phyloP scores from a whole-genome alignment of 64 coral and sea anemone genomes.

The Dendrophyllia cribrosa region DNA sequence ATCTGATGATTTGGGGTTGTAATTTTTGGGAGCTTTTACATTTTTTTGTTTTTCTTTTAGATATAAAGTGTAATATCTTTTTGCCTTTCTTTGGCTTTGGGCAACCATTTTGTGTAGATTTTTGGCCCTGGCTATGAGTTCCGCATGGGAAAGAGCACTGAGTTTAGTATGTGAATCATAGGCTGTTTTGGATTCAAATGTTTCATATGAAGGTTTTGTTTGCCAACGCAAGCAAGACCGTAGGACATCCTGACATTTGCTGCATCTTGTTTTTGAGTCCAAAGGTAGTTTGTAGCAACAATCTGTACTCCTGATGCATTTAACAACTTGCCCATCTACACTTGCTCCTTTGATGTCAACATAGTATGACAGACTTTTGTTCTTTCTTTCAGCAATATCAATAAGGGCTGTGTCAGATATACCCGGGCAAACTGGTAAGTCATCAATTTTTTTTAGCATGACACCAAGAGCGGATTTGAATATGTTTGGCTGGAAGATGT shows the following conservation, averaged over 20 bases:
- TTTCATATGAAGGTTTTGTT: background rate
- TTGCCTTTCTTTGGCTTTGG: no score
- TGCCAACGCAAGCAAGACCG: background rate
- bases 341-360: background rate
- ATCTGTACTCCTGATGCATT: background rate
- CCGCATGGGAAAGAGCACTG: background rate
- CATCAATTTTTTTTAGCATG: background rate
- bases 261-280: background rate
- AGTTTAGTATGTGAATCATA: background rate
- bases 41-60: background rate
- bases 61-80: slow-evolving; percentile 1
- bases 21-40: background rate
- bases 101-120: no score
- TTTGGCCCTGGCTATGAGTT: background rate
- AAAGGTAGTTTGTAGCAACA: background rate
- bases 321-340: background rate
- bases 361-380: background rate
- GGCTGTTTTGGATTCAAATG: slow-evolving; percentile 20
- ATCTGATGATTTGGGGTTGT: background rate
- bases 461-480: background rate
- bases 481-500: background rate
- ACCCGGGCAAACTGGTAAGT: slow-evolving; percentile 16
- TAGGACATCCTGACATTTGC: background rate
- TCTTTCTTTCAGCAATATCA: slow-evolving; percentile 5
- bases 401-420: background rate